Percentiles rank a stretch among this genome's conserved stretches.
These are phyloP conservation scores for Etheostoma cragini DNA, from an alignment of 2,113 vertebrate species.

Conservation along the genomic window DNA sequence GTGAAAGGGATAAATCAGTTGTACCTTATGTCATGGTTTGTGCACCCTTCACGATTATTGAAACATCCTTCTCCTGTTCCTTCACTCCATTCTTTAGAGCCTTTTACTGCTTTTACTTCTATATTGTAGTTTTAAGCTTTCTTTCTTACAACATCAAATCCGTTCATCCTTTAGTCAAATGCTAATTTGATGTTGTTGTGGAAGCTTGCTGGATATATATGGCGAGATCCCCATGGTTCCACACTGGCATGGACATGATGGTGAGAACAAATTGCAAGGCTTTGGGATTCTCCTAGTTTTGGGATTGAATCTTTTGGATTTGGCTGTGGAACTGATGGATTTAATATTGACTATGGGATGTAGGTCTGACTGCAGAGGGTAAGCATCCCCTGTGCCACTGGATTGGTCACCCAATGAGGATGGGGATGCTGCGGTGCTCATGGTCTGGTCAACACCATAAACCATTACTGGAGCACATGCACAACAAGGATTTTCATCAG, in stretches of 20 bases:
- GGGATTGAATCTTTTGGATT: slow-evolving; percentile 76
- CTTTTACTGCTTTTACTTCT: slow-evolving; percentile 18
- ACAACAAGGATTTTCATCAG: slow-evolving; percentile 71
- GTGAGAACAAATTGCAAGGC: slow-evolving; percentile 27
- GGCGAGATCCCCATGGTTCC: slow-evolving; percentile 28
- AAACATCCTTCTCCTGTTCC: neutral
- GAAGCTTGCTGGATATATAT: slow-evolving; percentile 15
- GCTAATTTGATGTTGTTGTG: slow-evolving; percentile 20
- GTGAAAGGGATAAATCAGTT: slow-evolving; percentile 3
- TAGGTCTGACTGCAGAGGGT: slow-evolving; percentile 32
- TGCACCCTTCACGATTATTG: neutral
- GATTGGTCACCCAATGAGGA: slow-evolving; percentile 53
- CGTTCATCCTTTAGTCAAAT: slow-evolving; percentile 15
- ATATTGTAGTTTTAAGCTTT: neutral
- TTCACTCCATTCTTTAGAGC: slow-evolving; percentile 26
- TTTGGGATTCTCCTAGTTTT: slow-evolving; percentile 47
- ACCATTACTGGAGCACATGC: slow-evolving; percentile 59
- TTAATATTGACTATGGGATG: slow-evolving; percentile 50
- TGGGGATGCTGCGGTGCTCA: slow-evolving; percentile 25
- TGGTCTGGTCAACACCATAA: slow-evolving; percentile 64
- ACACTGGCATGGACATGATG: slow-evolving; percentile 28
- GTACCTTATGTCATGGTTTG: neutral
- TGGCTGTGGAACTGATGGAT: slow-evolving; percentile 75
- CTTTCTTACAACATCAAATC: neutral
- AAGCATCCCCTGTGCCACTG: slow-evolving; percentile 23